Base-by-base conservation (phyloP, 2,797 vertebrate genomes). In the Sitta carolinensis region DNA sequence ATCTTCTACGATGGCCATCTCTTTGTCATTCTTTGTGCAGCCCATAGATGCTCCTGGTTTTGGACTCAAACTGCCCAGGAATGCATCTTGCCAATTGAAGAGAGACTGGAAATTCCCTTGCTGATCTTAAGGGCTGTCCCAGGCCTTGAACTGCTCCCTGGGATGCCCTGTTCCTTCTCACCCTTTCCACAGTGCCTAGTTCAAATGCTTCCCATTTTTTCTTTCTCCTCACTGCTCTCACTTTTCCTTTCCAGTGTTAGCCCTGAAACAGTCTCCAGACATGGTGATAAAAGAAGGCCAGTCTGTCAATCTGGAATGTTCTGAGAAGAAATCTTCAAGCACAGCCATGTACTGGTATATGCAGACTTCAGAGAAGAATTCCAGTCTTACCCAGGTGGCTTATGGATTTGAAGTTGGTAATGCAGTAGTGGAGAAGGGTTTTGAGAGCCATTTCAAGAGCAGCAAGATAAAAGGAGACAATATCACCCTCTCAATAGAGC, bases 331-430 rank as follows among this genome's bases (percentile, higher is more conserved):
- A 38, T 34, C 50, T 6, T 0, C 18, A 14, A 63, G 0, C 23
- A 2, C 3, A 61, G 2, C 0, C 10, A 19, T 90, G 42, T 82
- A 13, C n/a, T 94, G 91, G 91, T 94, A 10, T 8, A 18, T 32
- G 22, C 7, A 12, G 34, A n/a, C 62, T 61, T 52, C 63, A 11
- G 27, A 26, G 38, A 88, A 82, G 25, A 69, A 78, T 42, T 85
- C 88, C 19, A 12, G 52, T 16, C 27, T 95, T 11, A 62, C 9
- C 9, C 43, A 1, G 0, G 2, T 93, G n/a, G 70, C 1, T 89
- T 52, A 2, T 55, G 78, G 32, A 43, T 0, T 15, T 0, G 0
- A 1, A 63, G 5, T 9, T 16, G 0, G 0, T 7, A 68, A 32
- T 6, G 12, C 45, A 27, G 2, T 1, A 3, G 10, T 86, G 42